Evolutionary conservation across 2,113 vertebrate species (phyloP).

Genomic region (Excalfactoria chinensis): DNA sequence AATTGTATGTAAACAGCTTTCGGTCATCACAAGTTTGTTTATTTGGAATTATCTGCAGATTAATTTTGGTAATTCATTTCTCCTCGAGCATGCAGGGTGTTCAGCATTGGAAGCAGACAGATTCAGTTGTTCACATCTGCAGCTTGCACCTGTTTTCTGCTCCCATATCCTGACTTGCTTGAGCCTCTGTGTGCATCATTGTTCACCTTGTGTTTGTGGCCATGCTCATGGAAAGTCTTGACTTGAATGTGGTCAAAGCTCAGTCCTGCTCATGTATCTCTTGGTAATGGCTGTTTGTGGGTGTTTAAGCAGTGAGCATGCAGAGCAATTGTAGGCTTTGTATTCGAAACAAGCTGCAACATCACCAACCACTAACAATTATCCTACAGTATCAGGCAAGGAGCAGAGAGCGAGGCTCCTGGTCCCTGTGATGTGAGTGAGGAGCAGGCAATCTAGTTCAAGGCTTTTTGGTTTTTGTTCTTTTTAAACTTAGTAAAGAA

Average conservation of each 20-base stretch:
- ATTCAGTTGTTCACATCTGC: neutral
- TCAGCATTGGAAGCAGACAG: neutral
- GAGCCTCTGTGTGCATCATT: neutral
- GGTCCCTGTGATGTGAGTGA: neutral
- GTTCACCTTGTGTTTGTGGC: rapidly evolving
- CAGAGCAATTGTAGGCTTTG: neutral
- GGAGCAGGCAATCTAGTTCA: neutral
- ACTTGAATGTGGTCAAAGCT: neutral
- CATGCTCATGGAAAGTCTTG: neutral
- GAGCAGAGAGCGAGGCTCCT: neutral
- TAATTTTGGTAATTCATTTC: neutral
- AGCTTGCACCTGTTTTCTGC: rapidly evolving
- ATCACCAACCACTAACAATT: neutral
- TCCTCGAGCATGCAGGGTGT: neutral
- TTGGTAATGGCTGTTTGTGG: neutral
- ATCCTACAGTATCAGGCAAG: neutral
- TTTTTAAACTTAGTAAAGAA: neutral
- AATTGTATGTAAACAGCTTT: conserved; percentile 46
- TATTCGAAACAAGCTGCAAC: neutral
- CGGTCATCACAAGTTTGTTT: conserved; percentile 28
- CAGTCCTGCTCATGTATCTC: neutral
- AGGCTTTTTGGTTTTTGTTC: neutral
- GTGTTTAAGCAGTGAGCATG: neutral
- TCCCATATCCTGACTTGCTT: rapidly evolving
- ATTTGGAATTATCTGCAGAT: conserved; percentile 23